Evolutionary conservation across 1,140 invertebrate species (phyloP).

Genomic region (Myzus persicae): DNA sequence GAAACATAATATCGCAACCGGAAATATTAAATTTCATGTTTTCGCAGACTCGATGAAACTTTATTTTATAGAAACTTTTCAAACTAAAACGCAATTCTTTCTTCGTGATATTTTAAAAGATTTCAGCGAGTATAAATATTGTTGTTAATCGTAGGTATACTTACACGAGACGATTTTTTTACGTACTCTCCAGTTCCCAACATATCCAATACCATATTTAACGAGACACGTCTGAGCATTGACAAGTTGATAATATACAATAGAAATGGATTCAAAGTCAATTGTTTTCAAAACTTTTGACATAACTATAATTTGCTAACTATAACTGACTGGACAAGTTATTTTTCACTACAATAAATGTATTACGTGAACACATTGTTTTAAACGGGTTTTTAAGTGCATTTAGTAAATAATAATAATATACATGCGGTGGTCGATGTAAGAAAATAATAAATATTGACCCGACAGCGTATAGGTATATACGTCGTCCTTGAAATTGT

Average conservation of each 20-base stretch:
- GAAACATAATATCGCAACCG: background rate
- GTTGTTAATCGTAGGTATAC: too few relatives aligned
- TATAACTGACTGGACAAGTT: background rate
- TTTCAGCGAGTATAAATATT: background rate
- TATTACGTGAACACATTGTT: background rate
- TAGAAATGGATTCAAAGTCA: background rate
- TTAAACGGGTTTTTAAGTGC: background rate
- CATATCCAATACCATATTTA: background rate
- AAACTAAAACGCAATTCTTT: background rate
- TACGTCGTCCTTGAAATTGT: background rate
- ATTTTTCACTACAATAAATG: background rate
- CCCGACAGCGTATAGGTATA: background rate
- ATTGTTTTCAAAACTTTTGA: background rate
- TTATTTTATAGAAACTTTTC: constrained; percentile 7
- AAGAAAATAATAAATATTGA: constrained; percentile 6
- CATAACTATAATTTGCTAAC: background rate
- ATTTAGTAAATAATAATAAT: background rate
- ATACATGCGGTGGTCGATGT: background rate
- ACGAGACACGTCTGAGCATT: background rate
- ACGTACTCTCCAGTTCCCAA: background rate
- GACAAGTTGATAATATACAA: background rate
- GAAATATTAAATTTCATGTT: background rate
- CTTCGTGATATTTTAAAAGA: background rate
- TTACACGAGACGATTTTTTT: background rate
- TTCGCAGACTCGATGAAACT: background rate